Percentiles rank a stretch among this genome's conserved stretches.
phyloP scores from a whole-genome alignment of 2,888 invertebrate species.

The Eupeodes latifasciatus region DNA sequence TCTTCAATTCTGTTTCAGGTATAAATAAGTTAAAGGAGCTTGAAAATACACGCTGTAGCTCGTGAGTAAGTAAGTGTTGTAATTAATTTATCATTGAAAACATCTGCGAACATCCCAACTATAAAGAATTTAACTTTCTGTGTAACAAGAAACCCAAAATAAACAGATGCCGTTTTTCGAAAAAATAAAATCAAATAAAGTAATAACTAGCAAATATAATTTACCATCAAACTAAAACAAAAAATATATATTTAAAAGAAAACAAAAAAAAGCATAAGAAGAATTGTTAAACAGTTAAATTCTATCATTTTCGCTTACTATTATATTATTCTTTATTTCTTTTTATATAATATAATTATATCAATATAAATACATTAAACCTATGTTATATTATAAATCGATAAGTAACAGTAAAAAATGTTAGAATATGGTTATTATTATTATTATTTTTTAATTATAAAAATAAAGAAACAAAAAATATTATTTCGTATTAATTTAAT shows the following conservation, averaged over 20 bases:
- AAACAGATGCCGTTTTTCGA: constrained; percentile 53
- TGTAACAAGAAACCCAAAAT: constrained; percentile 25
- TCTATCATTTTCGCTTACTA: constrained; percentile 66
- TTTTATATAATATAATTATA: constrained; percentile 68
- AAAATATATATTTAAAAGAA: constrained; percentile 41
- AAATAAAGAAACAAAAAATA: constrained; percentile 50
- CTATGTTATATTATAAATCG: constrained; percentile 69
- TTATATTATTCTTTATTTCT: constrained; percentile 60
- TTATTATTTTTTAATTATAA: constrained; percentile 59
- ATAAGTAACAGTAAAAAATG: constrained; percentile 70
- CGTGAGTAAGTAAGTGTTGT: constrained; percentile 67
- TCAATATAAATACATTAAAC: constrained; percentile 69
- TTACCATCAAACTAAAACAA: constrained; percentile 54
- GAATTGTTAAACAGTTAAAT: constrained; percentile 70
- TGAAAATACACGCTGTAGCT: constrained; percentile 57
- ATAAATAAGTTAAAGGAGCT: constrained; percentile 69
- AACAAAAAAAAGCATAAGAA: constrained; percentile 33
- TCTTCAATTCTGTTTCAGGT: constrained; percentile 58
- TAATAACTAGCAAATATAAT: constrained; percentile 56
- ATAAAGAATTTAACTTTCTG: constrained; percentile 47
- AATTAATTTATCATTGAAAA: constrained; percentile 67
- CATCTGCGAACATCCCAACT: constrained; percentile 71
- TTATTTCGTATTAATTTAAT: constrained; percentile 70
- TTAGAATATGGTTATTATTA: constrained; percentile 71
- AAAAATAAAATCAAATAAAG: constrained; percentile 9